These are phyloP conservation scores for Dallia pectoralis DNA, from an alignment of 2,797 vertebrate species.

Conservation along the genomic window DNA sequence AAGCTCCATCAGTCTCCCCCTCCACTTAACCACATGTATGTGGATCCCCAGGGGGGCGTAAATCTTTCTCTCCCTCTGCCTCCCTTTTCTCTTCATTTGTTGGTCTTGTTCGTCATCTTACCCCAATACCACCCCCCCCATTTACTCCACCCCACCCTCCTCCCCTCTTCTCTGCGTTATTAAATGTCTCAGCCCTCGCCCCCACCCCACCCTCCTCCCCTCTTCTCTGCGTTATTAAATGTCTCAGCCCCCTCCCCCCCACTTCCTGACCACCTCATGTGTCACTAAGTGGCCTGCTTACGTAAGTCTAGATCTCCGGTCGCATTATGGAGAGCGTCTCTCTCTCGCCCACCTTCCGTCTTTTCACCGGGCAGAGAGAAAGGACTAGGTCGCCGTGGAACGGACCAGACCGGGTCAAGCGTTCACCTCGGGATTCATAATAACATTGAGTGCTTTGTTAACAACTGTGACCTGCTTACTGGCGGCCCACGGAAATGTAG, in stretches of 20 bases:
- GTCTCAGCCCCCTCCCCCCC: neutral
- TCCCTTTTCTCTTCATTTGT: constrained; percentile 28
- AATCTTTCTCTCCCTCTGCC: constrained; percentile 44
- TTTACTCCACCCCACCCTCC: neutral
- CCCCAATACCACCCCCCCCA: constrained; percentile 24
- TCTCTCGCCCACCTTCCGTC: constrained; percentile 24
- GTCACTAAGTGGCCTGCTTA: constrained; percentile 68
- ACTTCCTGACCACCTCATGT: constrained; percentile 54
- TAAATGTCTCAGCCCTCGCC: constrained; percentile 23
- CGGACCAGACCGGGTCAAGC: too few species aligned
- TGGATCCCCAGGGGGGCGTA: constrained; percentile 51
- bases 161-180: neutral
- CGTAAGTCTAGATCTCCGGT: constrained; percentile 61
- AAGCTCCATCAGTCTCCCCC: constrained; percentile 62
- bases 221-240: neutral
- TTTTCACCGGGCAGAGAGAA: neutral
- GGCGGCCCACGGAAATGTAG: too few species aligned
- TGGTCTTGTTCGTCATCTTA: constrained; percentile 52
- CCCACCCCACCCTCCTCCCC: neutral
- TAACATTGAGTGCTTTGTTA: too few species aligned
- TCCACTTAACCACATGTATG: constrained; percentile 62
- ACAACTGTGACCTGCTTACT: too few species aligned
- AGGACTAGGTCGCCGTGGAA: too few species aligned
- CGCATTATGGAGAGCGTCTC: constrained; percentile 40
- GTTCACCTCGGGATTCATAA: too few species aligned